These are phyloP conservation scores for Cephus pulcher DNA, from an alignment of 2,888 invertebrate species.

Conservation along the genomic window DNA sequence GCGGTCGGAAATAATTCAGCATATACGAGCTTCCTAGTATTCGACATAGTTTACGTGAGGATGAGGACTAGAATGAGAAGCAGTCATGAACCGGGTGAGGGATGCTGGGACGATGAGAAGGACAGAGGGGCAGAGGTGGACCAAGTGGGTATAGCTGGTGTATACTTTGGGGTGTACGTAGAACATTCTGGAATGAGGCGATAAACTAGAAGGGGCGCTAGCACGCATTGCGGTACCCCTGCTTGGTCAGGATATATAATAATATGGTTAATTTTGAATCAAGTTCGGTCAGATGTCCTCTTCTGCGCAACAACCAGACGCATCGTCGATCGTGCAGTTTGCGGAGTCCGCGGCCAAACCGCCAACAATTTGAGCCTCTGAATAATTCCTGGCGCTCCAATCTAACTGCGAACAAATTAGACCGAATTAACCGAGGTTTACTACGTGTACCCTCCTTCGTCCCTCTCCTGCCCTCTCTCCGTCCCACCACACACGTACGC, in stretches of 20 bases:
- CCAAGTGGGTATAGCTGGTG: background rate
- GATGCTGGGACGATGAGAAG: background rate
- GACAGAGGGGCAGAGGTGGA: too few relatives aligned
- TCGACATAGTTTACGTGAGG: slow-evolving; percentile 49
- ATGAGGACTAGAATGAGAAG: background rate
- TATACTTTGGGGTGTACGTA: background rate
- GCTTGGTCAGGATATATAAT: slow-evolving; percentile 39
- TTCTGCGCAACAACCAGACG: background rate
- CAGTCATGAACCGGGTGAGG: background rate
- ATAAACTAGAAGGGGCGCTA: background rate
- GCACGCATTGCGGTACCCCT: slow-evolving; percentile 30
- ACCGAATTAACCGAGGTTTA: slow-evolving; percentile 59
- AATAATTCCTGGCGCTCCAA: slow-evolving; percentile 63
- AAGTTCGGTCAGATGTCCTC: slow-evolving; percentile 47
- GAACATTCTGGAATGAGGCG: background rate
- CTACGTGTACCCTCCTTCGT: slow-evolving; percentile 27
- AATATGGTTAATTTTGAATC: slow-evolving; percentile 61
- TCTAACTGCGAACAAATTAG: slow-evolving; percentile 64
- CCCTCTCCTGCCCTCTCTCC: background rate
- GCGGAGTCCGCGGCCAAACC: slow-evolving; percentile 55
- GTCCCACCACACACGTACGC: background rate
- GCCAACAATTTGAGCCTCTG: slow-evolving; percentile 62
- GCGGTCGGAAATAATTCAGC: slow-evolving; percentile 63
- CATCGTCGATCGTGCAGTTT: slow-evolving; percentile 26
- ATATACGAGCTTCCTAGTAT: slow-evolving; percentile 52